Evolutionary conservation across 2,888 invertebrate species (phyloP).

Genomic region (Himalopsyche anomala): DNA sequence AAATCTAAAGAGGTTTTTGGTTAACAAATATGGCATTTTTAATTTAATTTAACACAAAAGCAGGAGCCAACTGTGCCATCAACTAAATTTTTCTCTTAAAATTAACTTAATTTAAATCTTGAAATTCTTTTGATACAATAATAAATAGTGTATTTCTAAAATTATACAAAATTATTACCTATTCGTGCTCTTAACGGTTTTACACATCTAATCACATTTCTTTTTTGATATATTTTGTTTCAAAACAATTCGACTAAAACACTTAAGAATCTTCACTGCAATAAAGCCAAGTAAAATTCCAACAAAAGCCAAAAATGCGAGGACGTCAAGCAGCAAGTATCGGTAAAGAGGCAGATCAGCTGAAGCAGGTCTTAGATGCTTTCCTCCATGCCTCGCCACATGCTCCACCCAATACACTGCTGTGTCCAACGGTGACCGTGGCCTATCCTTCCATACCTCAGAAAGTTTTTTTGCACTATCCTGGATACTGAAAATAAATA

Average conservation of each 20-base stretch:
- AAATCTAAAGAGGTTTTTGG: too few species aligned
- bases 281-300: slow-evolving; percentile 51
- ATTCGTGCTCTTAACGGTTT: too few species aligned
- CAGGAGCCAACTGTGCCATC: too few species aligned
- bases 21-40: too few species aligned
- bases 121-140: too few species aligned
- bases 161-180: too few species aligned
- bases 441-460: slow-evolving; percentile 76
- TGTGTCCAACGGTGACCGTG: slow-evolving; percentile 75
- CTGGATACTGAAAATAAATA: slow-evolving; percentile 70
- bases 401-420: slow-evolving; percentile 79
- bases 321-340: slow-evolving; percentile 73
- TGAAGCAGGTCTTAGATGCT: slow-evolving; percentile 70
- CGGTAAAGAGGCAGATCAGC: slow-evolving; percentile 71
- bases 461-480: slow-evolving; percentile 73
- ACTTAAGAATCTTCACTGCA: neutral
- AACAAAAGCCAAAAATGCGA: slow-evolving; percentile 72
- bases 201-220: neutral
- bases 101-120: too few species aligned
- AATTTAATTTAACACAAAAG: too few species aligned
- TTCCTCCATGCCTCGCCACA: slow-evolving; percentile 70
- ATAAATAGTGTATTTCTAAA: too few species aligned
- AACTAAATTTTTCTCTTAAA: too few species aligned
- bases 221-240: neutral
- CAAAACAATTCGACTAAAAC: neutral